These are phyloP conservation scores for Pluvialis apricaria DNA, from an alignment of 2,113 vertebrate species.

Conservation along the genomic window DNA sequence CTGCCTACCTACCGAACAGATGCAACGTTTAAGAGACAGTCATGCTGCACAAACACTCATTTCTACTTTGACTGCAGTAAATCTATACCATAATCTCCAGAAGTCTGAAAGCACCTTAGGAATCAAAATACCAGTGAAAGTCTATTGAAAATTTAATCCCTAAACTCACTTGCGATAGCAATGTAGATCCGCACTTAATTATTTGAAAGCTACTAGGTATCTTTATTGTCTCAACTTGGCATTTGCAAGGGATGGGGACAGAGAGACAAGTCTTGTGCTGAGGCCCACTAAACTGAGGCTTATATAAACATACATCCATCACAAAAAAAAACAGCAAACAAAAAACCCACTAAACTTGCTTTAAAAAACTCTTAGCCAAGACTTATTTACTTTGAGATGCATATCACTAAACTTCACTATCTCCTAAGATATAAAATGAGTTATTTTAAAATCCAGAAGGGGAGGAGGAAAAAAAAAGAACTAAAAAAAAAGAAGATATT, in stretches of 20 bases:
- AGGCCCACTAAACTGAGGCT: neutral
- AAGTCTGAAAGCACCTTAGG: neutral
- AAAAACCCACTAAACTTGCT: neutral
- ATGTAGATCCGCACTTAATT: neutral
- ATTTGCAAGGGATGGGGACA: neutral
- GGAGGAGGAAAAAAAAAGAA: fast-evolving
- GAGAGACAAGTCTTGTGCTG: neutral
- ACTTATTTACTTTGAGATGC: neutral
- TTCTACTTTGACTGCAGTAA: neutral
- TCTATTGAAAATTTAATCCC: neutral
- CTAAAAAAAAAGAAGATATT: no score
- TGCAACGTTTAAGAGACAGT: neutral
- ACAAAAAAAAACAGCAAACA: neutral
- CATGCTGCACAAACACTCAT: neutral
- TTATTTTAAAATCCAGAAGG: neutral
- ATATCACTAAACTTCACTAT: neutral
- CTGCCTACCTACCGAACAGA: neutral
- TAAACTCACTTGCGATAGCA: neutral
- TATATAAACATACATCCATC: neutral
- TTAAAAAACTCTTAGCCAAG: neutral
- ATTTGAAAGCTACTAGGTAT: neutral
- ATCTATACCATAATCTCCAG: neutral
- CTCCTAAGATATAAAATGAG: neutral
- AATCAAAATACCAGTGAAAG: neutral
- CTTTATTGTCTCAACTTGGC: neutral